Evolutionary conservation across 2,888 invertebrate species (phyloP).

Genomic region (Macrostomum cliftonense): DNA sequence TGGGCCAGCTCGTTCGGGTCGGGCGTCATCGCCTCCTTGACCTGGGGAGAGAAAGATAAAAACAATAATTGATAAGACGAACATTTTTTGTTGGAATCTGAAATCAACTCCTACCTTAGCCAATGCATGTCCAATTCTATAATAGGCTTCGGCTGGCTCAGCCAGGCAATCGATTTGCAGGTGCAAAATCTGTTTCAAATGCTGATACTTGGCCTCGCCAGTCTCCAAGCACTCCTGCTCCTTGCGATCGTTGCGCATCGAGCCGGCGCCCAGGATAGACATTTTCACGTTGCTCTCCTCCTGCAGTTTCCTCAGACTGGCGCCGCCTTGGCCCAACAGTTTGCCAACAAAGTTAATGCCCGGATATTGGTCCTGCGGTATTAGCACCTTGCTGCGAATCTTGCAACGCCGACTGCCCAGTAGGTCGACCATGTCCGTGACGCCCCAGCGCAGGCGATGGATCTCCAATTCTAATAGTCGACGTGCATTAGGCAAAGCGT

Average conservation of each 20-base stretch:
- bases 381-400: slow-evolving; percentile 6
- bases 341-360: slow-evolving; percentile 72
- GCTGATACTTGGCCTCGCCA: slow-evolving; percentile 67
- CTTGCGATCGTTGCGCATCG: slow-evolving; percentile 78
- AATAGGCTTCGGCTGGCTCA: slow-evolving; percentile 71
- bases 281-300: slow-evolving; percentile 87
- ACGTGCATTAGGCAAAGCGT: no score
- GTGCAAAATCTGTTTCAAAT: slow-evolving; percentile 67
- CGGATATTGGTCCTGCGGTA: slow-evolving; percentile 9
- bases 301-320: slow-evolving; percentile 62
- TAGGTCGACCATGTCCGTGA: slow-evolving; percentile 8
- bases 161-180: slow-evolving; percentile 69
- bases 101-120: slow-evolving; percentile 61
- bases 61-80: no score
- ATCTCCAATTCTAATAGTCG: slow-evolving; percentile 2
- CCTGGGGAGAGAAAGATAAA: no score
- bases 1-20: no score
- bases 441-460: slow-evolving; percentile 9
- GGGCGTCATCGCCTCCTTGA: no score
- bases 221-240: slow-evolving; percentile 68
- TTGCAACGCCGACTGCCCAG: slow-evolving; percentile 2
- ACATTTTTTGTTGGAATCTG: no score
- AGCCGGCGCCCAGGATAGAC: slow-evolving; percentile 74
- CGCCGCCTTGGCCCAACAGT: slow-evolving; percentile 74
- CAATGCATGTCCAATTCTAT: slow-evolving; percentile 62